Evolutionary conservation across 2,888 invertebrate species (phyloP), one percentile per base, ranked within the genome.

Genomic region (Melikaiella ostensackeni): DNA sequence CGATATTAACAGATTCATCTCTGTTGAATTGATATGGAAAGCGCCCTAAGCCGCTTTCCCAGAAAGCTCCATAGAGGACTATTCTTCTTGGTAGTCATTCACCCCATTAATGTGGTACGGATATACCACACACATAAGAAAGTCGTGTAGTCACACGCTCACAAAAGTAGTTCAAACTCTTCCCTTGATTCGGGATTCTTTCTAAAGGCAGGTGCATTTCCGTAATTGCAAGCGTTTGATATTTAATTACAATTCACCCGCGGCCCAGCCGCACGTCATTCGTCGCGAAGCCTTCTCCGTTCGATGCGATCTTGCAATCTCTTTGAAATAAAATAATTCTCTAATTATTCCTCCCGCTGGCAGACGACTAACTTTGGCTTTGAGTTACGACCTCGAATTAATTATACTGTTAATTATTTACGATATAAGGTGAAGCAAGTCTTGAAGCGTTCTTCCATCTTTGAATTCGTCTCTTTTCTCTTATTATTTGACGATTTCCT

Each of bases 201-300:
- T 19, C 50, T 19, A 30, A 33, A 50, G 75, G 86, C 87, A 87
- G 87, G 86, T 87, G 87, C 83, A 79, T 79, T 81, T 57, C 74
- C 80, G 86, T 89, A 90, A 90, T 90, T 89, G 88, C 88, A 81
- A 86, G 82, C 85, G 88, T 89, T 90, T 89, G 88, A 88, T 89
- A 88, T 89, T 89, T 89, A 88, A 90, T 90, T 89, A 88, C 85
- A 87, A 89, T 89, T 89, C 84, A 85, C 78, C 79, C 80, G 70
- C 42, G 79, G 46, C 42, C 61, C 73, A 77, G 80, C 66, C 78
- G 70, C 73, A 46, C 64, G n/a, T 75, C 59, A 11, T 27, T 73
- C 42, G 63, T 59, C 80, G 74, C 55, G 79, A 82, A 83, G 80
- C 78, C 84, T 84, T 80, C 80, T 70, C 59, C 81, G 73, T 74